Conservation (phyloP, 2,797 vertebrate species). For the Notolepis coatsorum region DNA sequence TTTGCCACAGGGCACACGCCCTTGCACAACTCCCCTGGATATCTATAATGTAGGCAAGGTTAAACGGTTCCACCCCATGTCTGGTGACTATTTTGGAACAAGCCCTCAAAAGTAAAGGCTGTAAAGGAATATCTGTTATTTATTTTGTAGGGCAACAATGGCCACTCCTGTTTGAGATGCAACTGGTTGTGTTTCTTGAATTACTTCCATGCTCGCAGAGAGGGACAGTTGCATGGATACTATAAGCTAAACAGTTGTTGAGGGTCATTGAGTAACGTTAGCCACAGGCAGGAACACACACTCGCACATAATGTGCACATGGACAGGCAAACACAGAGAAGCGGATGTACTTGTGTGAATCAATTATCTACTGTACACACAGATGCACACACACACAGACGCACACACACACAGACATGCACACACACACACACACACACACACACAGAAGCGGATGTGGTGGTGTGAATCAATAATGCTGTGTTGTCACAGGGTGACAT, state of each 20-base stretch:
- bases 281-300: not conserved
- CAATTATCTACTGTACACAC: conserved; percentile 72
- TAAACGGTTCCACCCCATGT: conserved; percentile 71
- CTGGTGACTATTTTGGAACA: conserved; percentile 66
- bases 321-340: conserved; percentile 65
- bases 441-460: conserved; percentile 78
- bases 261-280: not conserved
- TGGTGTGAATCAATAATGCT: conserved; percentile 83
- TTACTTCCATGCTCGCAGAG: conserved; percentile 17
- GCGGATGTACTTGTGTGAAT: conserved; percentile 75
- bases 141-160: conserved; percentile 39
- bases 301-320: conserved; percentile 23
- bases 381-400: conserved; percentile 17
- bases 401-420: conserved; percentile 19
- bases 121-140: conserved; percentile 49
- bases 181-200: conserved; percentile 9
- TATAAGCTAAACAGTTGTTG: conserved; percentile 17
- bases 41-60: conserved; percentile 80
- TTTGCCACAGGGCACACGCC: conserved; percentile 77
- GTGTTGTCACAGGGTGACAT: conserved; percentile 82
- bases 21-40: conserved; percentile 51
- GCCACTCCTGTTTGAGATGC: conserved; percentile 30
- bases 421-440: conserved; percentile 39
- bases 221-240: conserved; percentile 21
- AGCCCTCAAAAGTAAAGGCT: conserved; percentile 45